Conservation (phyloP, 2,888 invertebrate genomes). For the Melinopterus prodromus region DNA sequence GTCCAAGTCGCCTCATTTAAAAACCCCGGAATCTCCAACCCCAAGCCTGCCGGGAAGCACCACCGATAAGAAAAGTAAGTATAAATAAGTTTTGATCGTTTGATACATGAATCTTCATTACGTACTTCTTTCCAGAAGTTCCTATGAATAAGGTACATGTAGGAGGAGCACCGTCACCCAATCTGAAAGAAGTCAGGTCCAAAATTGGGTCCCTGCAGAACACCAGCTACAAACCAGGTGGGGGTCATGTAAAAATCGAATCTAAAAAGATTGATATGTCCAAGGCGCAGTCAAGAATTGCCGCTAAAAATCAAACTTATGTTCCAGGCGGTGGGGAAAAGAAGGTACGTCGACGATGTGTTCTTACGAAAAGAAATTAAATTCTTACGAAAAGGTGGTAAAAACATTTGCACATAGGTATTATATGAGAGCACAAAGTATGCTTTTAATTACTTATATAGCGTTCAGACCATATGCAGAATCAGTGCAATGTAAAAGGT, state of each 20-base stretch:
- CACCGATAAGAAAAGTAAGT: constrained; percentile 77
- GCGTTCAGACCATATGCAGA: no score
- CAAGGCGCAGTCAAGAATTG: constrained; percentile 85
- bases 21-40: constrained; percentile 75
- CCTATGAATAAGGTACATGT: constrained; percentile 95
- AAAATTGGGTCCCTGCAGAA: constrained; percentile 94
- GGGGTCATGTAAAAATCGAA: constrained; percentile 88
- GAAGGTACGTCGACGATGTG: constrained; percentile 69
- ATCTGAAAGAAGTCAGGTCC: constrained; percentile 89
- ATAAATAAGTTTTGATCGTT: constrained; percentile 11
- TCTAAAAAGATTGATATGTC: constrained; percentile 86
- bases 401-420: constrained; percentile 4
- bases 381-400: constrained; percentile 12
- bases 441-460: not conserved
- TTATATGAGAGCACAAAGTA: not conserved
- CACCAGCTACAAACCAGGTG: constrained; percentile 87
- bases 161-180: constrained; percentile 90
- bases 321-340: constrained; percentile 88
- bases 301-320: constrained; percentile 91
- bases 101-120: not conserved
- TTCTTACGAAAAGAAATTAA: not conserved
- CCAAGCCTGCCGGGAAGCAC: constrained; percentile 59
- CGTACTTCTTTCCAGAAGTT: constrained; percentile 67
- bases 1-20: constrained; percentile 64
- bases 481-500: no score